phyloP scores from a whole-genome alignment of 2,113 vertebrate species.

The Microcebus lehilahytsara region DNA sequence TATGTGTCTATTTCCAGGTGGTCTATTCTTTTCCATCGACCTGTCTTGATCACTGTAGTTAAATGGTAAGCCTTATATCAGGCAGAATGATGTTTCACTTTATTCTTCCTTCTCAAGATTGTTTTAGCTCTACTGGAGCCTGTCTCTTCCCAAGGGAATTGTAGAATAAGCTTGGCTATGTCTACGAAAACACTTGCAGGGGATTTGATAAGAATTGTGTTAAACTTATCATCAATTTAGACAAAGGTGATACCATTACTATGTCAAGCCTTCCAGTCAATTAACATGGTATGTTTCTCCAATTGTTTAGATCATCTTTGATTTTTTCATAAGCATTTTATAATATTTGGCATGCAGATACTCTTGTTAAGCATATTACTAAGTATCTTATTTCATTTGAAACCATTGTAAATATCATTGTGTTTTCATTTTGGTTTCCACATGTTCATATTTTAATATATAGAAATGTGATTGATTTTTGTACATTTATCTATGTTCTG shows the following conservation, averaged over 20 bases:
- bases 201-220: background rate
- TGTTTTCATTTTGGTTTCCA: background rate
- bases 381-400: background rate
- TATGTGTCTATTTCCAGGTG: background rate
- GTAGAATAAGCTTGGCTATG: background rate
- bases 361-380: background rate
- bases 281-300: background rate
- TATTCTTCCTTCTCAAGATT: background rate
- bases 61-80: background rate
- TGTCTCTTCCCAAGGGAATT: background rate
- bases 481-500: background rate
- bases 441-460: background rate
- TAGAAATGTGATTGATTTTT: background rate
- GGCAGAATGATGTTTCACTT: background rate
- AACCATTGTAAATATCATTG: background rate
- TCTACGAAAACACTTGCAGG: background rate
- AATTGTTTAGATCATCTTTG: background rate
- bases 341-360: background rate
- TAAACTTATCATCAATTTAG: background rate
- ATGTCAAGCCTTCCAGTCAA: background rate
- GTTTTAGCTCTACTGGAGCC: background rate
- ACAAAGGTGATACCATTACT: background rate
- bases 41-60: background rate
- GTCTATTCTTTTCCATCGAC: background rate
- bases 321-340: background rate